These are phyloP conservation scores for Lepidurus packardi DNA, from an alignment of 1,140 invertebrate species.

Conservation along the genomic window DNA sequence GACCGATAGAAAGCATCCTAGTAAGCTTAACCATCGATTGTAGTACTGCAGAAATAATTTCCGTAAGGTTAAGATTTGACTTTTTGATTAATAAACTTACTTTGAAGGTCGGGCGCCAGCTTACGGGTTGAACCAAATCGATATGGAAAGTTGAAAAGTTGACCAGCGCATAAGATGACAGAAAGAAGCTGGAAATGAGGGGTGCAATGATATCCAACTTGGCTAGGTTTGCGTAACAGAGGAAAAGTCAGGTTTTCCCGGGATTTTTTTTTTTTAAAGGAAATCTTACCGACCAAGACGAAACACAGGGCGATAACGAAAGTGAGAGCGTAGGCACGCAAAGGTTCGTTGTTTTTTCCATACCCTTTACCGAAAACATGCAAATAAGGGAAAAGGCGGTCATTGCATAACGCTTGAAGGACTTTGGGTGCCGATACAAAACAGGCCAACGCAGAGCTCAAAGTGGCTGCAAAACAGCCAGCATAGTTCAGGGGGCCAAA, in stretches of 20 bases:
- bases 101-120: slow-evolving; percentile 45
- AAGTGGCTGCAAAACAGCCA: slow-evolving; percentile 58
- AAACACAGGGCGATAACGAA: slow-evolving; percentile 54
- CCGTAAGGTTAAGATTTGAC: neutral
- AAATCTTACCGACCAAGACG: slow-evolving; percentile 51
- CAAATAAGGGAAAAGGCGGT: slow-evolving; percentile 58
- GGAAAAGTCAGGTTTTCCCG: neutral
- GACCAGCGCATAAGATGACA: slow-evolving; percentile 58
- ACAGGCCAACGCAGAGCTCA: slow-evolving; percentile 58
- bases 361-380: slow-evolving; percentile 56
- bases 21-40: slow-evolving; percentile 85
- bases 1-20: slow-evolving; percentile 81
- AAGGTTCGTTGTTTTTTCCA: slow-evolving; percentile 55
- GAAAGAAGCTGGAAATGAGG: slow-evolving; percentile 63
- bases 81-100: slow-evolving; percentile 34
- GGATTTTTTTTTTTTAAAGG: neutral
- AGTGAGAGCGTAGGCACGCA: slow-evolving; percentile 52
- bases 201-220: slow-evolving; percentile 57
- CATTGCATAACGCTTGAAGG: slow-evolving; percentile 54
- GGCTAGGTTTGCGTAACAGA: slow-evolving; percentile 36
- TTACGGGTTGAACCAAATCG: slow-evolving; percentile 43
- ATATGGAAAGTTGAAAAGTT: slow-evolving; percentile 59
- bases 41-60: slow-evolving; percentile 61
- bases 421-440: slow-evolving; percentile 59
- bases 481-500: slow-evolving; percentile 52